phyloP scores from a whole-genome alignment of 1,140 invertebrate species.

The Mactra quadrangularis region DNA sequence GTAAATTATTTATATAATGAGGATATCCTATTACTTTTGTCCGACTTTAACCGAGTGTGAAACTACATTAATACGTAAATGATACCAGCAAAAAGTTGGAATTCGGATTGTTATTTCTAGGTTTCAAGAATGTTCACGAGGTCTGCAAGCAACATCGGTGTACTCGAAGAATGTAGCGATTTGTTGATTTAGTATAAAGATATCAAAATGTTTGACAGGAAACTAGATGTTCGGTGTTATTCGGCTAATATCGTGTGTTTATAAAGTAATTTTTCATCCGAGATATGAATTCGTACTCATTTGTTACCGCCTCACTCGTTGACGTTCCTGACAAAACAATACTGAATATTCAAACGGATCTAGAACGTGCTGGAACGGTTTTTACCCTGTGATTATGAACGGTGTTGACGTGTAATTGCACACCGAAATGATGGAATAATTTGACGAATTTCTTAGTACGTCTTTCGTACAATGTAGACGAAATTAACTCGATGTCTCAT shows the following conservation, averaged over 20 bases:
- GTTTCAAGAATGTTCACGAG: conserved; percentile 28
- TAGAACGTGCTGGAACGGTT: not conserved
- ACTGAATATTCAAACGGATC: conserved; percentile 24
- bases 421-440: conserved; percentile 22
- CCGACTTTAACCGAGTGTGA: too few relatives aligned
- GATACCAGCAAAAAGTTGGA: conserved; percentile 8
- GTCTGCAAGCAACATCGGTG: conserved; percentile 12
- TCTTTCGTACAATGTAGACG: not conserved
- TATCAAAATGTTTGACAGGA: conserved; percentile 40
- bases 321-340: conserved; percentile 33
- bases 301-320: conserved; percentile 24
- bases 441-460: conserved; percentile 23
- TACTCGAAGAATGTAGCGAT: conserved; percentile 1
- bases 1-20: too few relatives aligned
- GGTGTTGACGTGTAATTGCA: conserved; percentile 8
- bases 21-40: too few relatives aligned
- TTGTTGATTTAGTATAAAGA: conserved; percentile 53
- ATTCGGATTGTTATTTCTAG: not conserved
- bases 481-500: too few relatives aligned
- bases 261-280: conserved; percentile 57
- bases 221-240: conserved; percentile 17
- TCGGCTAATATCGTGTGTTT: conserved; percentile 38
- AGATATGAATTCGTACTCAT: conserved; percentile 39
- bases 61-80: not conserved
- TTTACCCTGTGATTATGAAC: conserved; percentile 30